These are phyloP conservation scores for Microtus montanus DNA, from an alignment of 2,113 vertebrate species.

Conservation along the genomic window DNA sequence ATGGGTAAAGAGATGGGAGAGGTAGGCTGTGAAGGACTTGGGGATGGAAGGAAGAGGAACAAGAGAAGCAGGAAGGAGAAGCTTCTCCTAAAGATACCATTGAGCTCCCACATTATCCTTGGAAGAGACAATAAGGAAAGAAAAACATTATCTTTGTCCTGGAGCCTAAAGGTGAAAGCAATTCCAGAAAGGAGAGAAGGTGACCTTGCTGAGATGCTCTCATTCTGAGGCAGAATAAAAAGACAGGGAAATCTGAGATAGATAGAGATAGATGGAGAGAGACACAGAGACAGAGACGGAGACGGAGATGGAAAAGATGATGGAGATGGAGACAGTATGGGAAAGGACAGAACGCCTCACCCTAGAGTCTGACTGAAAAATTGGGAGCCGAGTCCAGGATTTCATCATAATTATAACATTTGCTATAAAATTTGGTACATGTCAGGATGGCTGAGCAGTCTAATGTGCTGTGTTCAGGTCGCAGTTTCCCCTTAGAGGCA, in stretches of 20 bases:
- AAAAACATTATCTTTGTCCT: background rate
- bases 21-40: too few species aligned
- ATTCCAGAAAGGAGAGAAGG: background rate
- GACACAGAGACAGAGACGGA: background rate
- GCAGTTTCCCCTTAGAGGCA: too few species aligned
- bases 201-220: too few species aligned
- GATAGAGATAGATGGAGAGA: background rate
- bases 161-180: background rate
- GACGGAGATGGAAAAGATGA: background rate
- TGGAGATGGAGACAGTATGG: background rate
- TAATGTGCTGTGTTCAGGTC: too few species aligned
- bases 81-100: background rate
- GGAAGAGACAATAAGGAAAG: background rate
- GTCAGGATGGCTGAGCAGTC: too few species aligned
- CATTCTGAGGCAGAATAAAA: background rate
- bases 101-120: background rate
- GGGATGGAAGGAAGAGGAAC: background rate
- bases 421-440: background rate
- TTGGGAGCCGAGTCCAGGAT: background rate
- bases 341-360: background rate
- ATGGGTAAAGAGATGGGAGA: background rate
- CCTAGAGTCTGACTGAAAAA: background rate
- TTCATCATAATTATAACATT: background rate
- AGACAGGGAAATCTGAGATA: background rate
- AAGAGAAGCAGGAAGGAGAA: too few species aligned